Conservation (phyloP, 2,888 invertebrate genomes). For the Caenorhabditis sulstoni region DNA sequence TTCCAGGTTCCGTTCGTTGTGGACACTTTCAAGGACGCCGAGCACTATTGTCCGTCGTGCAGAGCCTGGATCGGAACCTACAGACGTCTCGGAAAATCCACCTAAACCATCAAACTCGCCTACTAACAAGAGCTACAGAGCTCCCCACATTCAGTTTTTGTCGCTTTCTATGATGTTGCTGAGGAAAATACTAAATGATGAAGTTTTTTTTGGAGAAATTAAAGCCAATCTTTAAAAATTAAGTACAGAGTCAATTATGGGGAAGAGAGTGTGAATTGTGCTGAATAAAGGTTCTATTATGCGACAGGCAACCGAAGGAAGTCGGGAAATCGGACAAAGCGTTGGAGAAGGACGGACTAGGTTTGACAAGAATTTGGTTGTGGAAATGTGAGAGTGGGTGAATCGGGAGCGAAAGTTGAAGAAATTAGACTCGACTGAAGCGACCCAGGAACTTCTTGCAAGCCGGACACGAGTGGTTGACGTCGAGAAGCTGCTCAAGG, state of each 20-base stretch:
- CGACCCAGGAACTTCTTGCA: constrained; percentile 77
- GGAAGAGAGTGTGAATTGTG: background rate
- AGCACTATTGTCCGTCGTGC: constrained; percentile 77
- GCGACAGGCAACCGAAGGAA: background rate
- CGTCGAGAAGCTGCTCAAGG: constrained; percentile 75
- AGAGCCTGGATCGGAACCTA: constrained; percentile 78
- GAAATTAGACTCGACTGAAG: constrained; percentile 55
- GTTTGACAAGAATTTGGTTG: constrained; percentile 4
- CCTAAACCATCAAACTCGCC: constrained; percentile 56
- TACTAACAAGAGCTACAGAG: constrained; percentile 9
- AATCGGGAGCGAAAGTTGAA: background rate
- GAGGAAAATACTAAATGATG: no score
- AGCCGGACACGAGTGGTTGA: constrained; percentile 77
- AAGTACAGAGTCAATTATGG: background rate
- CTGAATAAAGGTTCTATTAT: background rate
- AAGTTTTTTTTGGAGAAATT: background rate
- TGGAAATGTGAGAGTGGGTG: constrained; percentile 3
- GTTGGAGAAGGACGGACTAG: background rate
- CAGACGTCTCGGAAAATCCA: constrained; percentile 77
- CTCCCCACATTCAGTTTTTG: background rate
- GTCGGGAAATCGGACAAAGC: background rate
- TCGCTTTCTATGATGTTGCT: background rate
- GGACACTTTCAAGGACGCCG: constrained; percentile 78
- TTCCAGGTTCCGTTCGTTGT: constrained; percentile 74
- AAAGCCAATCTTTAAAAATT: constrained; percentile 1